These are phyloP conservation scores for Semnopithecus entellus DNA, from an alignment of 2,113 vertebrate species.

Conservation along the genomic window DNA sequence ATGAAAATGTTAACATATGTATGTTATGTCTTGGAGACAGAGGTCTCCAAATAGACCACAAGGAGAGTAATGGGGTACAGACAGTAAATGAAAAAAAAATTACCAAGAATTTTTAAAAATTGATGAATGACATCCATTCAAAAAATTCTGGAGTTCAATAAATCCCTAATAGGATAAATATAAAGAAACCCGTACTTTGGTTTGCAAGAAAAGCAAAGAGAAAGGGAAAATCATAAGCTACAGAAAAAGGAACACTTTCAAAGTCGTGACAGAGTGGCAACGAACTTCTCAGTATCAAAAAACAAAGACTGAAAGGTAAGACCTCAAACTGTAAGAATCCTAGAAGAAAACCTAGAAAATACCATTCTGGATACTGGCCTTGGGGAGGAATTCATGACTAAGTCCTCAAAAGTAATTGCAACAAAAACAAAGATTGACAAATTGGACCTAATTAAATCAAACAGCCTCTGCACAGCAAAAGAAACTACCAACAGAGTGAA, in stretches of 20 bases:
- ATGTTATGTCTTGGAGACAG: neutral
- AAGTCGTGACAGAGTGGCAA: neutral
- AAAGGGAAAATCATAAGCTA: neutral
- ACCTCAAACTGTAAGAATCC: neutral
- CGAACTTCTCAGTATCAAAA: neutral
- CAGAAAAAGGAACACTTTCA: neutral
- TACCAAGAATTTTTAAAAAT: neutral
- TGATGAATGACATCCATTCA: neutral
- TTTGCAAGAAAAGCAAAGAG: neutral
- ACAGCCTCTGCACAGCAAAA: no score
- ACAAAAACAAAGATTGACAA: no score
- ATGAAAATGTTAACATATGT: neutral
- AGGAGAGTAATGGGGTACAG: neutral
- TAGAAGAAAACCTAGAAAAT: no score
- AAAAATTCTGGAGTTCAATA: neutral
- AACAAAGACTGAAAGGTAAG: neutral
- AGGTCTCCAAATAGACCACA: neutral
- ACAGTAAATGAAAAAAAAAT: neutral
- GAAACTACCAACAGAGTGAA: no score
- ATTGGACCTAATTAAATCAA: no score
- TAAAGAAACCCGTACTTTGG: neutral
- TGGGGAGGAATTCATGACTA: no score
- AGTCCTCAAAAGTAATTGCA: no score
- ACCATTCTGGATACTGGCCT: no score
- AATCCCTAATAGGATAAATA: neutral